Evolutionary conservation across 2,113 vertebrate species (phyloP), one percentile per base, ranked within the genome.

Genomic region (Dunckerocampus dactyliophorus): DNA sequence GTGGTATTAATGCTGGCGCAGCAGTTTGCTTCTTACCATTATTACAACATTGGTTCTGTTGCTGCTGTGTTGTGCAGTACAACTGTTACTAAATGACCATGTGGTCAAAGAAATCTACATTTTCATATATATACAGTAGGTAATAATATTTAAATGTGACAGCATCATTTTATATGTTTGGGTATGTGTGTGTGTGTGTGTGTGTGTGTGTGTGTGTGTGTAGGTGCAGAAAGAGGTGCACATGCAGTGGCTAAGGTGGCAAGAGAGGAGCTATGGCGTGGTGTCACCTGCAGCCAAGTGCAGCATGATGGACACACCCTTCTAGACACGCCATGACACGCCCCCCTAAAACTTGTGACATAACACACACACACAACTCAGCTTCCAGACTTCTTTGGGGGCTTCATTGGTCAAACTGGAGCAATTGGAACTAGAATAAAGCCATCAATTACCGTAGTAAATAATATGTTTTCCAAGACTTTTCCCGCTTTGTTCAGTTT

Each of bases 241-340:
- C 20, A 65, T 84, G 65, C 82, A 80, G 47, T 91, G 89, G 87
- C 66, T 88, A 62, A 78, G 86, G 43, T 90, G 89, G 89, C 85
- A 87, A 59, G 89, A 86, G 52, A 71, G 75, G 62, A 90, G 87
- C 62, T 91, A 88, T 3, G 83, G 85, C 1, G 87, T 85, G 12
- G 90, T 91, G 42, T 81, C 87, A 1, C 88, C 87, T 0, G 89
- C 86, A n/a, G 85, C 77, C 14, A 91, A 90, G 67, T 80, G 88
- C 62, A 91, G 90, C 69, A 89, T 91, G 78, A 91, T 91, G 89
- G 91, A 92, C 71, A 92, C 87, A 0, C 91, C 88, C 0, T 90
- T 92, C 77, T 92, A 86, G 74, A 42, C 45, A 17, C 15, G 8
- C 11, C 34, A 12, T 28, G 74, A 42, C 45, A 17, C 15, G 6